A percentile compares a stretch with the other conserved stretches of the same genome.
These are phyloP conservation scores for Neomonachus schauinslandi DNA, from an alignment of 2,113 vertebrate genomes.

Conservation along the genomic window DNA sequence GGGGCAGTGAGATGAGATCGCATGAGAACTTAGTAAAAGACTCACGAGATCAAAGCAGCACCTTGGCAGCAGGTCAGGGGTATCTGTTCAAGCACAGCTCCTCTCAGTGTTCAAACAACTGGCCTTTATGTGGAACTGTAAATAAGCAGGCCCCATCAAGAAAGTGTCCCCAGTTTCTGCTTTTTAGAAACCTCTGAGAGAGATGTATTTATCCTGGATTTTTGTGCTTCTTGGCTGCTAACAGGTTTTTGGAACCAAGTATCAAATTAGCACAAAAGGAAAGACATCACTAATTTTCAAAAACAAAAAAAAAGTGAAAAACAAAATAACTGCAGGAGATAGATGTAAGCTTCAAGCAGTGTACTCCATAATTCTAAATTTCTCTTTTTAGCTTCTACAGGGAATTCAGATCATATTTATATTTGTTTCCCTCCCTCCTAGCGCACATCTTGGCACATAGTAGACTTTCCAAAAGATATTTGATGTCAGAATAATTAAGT, in stretches of 20 bases:
- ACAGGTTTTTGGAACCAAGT: slow-evolving; percentile 8
- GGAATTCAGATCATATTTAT: background rate
- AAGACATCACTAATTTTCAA: background rate
- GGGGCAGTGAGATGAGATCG: slow-evolving; percentile 61
- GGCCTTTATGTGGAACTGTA: background rate
- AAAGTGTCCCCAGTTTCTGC: background rate
- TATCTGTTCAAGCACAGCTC: slow-evolving; percentile 42
- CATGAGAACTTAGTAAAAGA: slow-evolving; percentile 70
- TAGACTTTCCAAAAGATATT: background rate
- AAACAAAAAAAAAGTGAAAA: background rate
- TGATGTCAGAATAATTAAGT: background rate
- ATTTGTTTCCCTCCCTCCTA: slow-evolving; percentile 6
- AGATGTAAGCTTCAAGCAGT: background rate
- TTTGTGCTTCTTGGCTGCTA: background rate
- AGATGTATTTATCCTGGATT: background rate
- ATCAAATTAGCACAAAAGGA: background rate
- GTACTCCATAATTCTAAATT: background rate
- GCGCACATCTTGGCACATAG: background rate
- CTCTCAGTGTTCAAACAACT: slow-evolving; percentile 12
- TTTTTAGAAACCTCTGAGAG: background rate
- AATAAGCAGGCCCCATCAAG: slow-evolving; percentile 22
- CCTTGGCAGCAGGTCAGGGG: slow-evolving; percentile 63
- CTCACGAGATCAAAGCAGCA: slow-evolving; percentile 61
- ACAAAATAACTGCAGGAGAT: background rate
- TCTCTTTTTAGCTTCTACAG: background rate